These are phyloP conservation scores for Myotis brandtii DNA, from an alignment of 2,113 vertebrate species.

Conservation along the genomic window DNA sequence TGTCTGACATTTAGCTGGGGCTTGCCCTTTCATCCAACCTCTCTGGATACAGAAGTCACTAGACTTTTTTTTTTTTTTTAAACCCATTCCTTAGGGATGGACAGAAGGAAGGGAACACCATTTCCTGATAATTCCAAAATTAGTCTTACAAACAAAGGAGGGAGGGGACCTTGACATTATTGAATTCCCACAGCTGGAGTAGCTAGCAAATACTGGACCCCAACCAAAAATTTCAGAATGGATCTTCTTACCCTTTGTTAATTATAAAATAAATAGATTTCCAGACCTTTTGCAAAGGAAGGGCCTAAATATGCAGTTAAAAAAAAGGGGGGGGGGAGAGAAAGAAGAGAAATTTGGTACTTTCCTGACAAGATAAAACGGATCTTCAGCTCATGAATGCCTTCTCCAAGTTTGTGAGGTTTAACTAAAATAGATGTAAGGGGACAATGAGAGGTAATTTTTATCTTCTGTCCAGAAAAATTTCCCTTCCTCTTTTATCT, in stretches of 20 bases:
- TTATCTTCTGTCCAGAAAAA: conserved; percentile 9
- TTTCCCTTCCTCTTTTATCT: neutral
- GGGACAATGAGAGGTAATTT: neutral
- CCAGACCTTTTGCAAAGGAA: conserved; percentile 43
- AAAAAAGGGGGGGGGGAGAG: neutral
- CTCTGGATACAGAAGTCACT: conserved; percentile 44
- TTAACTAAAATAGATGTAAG: conserved; percentile 7
- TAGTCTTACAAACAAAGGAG: conserved; percentile 73
- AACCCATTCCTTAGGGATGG: conserved; percentile 65
- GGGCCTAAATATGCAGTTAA: neutral
- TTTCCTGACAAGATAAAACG: conserved; percentile 20
- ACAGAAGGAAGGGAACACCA: conserved; percentile 75
- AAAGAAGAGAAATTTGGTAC: neutral
- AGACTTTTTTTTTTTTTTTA: neutral
- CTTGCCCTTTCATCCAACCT: conserved; percentile 58
- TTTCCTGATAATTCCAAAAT: conserved; percentile 81
- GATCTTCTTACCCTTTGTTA: conserved; percentile 66
- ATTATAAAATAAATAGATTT: conserved; percentile 62
- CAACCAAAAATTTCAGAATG: conserved; percentile 55
- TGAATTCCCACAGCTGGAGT: conserved; percentile 67
- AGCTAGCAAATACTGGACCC: conserved; percentile 63
- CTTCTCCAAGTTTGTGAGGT: conserved; percentile 17
- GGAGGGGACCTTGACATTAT: conserved; percentile 64
- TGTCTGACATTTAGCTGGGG: conserved; percentile 66
- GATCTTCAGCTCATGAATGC: neutral